A percentile compares a stretch with the other conserved stretches of the same genome.
Conservation (phyloP, 2,113 vertebrate species). For the human (Homo sapiens) region DNA sequence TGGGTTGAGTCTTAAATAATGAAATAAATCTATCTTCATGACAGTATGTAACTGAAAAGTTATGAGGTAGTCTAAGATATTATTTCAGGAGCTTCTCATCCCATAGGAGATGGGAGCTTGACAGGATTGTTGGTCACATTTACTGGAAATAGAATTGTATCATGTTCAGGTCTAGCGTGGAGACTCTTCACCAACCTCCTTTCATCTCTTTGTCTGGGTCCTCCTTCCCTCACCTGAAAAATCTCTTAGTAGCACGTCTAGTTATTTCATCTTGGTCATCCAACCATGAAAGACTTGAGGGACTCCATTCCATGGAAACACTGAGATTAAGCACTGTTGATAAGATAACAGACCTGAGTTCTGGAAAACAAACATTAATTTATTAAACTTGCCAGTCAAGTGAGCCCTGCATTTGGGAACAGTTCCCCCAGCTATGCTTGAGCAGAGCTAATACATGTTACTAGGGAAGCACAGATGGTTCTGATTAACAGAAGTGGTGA, state of each 20-base stretch:
- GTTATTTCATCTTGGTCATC: background rate
- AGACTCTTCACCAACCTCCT: background rate
- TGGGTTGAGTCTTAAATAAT: background rate
- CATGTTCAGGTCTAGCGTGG: background rate
- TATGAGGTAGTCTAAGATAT: background rate
- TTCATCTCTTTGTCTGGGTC: background rate
- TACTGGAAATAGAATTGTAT: background rate
- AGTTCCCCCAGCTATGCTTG: background rate
- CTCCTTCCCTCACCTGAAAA: background rate
- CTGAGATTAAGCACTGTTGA: background rate
- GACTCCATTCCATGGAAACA: background rate
- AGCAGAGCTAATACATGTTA: background rate
- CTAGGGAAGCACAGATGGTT: background rate
- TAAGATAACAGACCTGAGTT: background rate
- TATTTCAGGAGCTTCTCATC: background rate
- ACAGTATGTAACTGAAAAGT: background rate
- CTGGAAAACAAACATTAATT: slow-evolving; percentile 9
- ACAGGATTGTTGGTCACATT: background rate
- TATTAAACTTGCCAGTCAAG: background rate
- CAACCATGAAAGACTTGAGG: background rate
- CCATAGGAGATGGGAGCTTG: background rate
- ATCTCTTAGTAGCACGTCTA: background rate
- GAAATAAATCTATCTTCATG: background rate
- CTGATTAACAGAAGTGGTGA: background rate
- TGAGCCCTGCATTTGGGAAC: background rate